phyloP scores from a whole-genome alignment of 2,888 invertebrate species.

The Congeria kusceri region DNA sequence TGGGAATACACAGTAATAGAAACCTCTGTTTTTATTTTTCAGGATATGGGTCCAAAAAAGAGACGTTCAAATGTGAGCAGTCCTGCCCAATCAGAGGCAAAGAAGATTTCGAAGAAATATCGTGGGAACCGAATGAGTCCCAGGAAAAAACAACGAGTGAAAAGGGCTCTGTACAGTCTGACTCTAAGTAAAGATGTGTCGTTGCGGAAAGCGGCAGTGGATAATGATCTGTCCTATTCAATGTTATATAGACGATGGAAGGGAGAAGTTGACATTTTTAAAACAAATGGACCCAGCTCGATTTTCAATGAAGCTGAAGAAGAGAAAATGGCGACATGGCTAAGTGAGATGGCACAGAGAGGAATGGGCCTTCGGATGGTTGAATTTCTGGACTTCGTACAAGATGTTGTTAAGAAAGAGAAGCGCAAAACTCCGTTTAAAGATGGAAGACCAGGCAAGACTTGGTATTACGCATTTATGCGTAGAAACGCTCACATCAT shows the following conservation, averaged over 20 bases:
- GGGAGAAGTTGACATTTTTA: slow-evolving; percentile 20
- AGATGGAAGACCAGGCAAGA: slow-evolving; percentile 4
- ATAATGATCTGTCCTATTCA: slow-evolving; percentile 15
- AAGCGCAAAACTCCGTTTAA: slow-evolving; percentile 39
- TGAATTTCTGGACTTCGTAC: slow-evolving; percentile 50
- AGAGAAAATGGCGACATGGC: slow-evolving; percentile 34
- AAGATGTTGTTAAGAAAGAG: slow-evolving; percentile 41
- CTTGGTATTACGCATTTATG: not conserved
- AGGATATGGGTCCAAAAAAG: slow-evolving; percentile 24
- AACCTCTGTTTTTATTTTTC: slow-evolving; percentile 5
- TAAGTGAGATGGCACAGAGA: slow-evolving; percentile 41
- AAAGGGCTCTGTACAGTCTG: slow-evolving; percentile 15
- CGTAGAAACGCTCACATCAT: slow-evolving; percentile 36
- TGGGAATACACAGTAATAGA: too few relatives aligned
- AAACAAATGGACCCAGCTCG: slow-evolving; percentile 21
- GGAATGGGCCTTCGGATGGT: slow-evolving; percentile 4
- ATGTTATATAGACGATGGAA: slow-evolving; percentile 20
- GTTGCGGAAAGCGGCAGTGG: slow-evolving; percentile 18
- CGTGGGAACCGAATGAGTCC: slow-evolving; percentile 19
- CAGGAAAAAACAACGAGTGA: slow-evolving; percentile 1
- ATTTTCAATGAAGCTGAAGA: slow-evolving; percentile 37
- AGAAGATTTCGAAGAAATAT: slow-evolving; percentile 22
- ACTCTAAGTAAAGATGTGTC: slow-evolving; percentile 15
- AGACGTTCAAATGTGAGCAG: slow-evolving; percentile 1
- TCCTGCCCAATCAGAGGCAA: slow-evolving; percentile 13